A percentile compares a stretch with the other conserved stretches of the same genome.
Conservation (phyloP, 37 sponge, comb jelly and placozoan species). For the Bolinopsis microptera region DNA sequence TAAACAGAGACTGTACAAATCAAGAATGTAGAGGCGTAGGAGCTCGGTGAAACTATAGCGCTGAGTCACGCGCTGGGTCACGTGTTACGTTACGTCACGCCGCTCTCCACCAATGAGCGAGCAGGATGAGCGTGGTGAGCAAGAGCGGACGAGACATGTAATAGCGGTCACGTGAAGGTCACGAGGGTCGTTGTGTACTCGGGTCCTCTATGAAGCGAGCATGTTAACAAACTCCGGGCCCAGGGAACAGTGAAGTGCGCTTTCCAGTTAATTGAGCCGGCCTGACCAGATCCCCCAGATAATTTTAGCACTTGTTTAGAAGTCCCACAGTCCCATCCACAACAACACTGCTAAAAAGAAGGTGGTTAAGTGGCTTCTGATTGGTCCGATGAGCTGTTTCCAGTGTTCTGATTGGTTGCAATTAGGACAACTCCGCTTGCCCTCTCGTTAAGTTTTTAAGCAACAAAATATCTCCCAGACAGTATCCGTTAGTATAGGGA, state of each 20-base stretch:
- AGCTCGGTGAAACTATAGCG: slow-evolving; percentile 47
- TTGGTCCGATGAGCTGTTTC: too few relatives aligned
- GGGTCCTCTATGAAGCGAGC: background rate
- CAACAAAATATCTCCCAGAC: too few relatives aligned
- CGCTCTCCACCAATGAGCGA: slow-evolving; percentile 48
- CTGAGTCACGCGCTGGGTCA: slow-evolving; percentile 63
- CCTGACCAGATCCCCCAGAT: slow-evolving; percentile 72
- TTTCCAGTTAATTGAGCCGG: slow-evolving; percentile 77
- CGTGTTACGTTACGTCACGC: slow-evolving; percentile 47
- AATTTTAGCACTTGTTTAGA: background rate
- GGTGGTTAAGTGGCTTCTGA: background rate
- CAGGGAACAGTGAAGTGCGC: slow-evolving; percentile 69
- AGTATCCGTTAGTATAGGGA: too few relatives aligned
- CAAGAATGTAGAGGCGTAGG: slow-evolving; percentile 4
- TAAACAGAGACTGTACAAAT: slow-evolving; percentile 32
- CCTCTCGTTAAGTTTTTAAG: too few relatives aligned
- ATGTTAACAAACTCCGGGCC: slow-evolving; percentile 52
- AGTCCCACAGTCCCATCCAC: background rate
- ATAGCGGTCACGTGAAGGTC: background rate
- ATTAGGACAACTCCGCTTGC: too few relatives aligned
- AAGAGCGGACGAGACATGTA: slow-evolving; percentile 25
- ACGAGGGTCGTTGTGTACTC: background rate
- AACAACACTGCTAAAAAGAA: background rate
- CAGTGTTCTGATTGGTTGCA: too few relatives aligned
- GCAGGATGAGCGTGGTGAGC: background rate